Evolutionary conservation across 2,888 invertebrate species (phyloP).

Genomic region (Sphinx pinastri): DNA sequence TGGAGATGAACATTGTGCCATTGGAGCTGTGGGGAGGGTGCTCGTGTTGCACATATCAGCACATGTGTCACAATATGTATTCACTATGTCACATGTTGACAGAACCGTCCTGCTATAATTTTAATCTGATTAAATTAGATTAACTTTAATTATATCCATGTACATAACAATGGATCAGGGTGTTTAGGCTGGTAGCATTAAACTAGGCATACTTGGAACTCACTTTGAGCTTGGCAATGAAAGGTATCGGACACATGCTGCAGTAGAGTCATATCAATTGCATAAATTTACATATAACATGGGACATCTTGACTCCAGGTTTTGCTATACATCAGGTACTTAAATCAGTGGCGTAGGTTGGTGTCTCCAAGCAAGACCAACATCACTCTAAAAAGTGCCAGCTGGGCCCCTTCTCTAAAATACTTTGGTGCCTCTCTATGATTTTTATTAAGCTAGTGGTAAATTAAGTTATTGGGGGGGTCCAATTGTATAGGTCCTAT

Average conservation of each 20-base stretch:
- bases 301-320: neutral
- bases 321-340: neutral
- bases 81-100: constrained; percentile 53
- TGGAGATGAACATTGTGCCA: constrained; percentile 3
- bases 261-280: neutral
- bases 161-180: neutral
- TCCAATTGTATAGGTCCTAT: constrained; percentile 4
- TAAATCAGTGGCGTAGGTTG: neutral
- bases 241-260: neutral
- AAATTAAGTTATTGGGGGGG: neutral
- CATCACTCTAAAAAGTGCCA: no score
- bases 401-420: neutral
- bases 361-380: neutral
- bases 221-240: neutral
- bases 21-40: constrained; percentile 35
- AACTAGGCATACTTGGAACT: neutral
- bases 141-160: neutral
- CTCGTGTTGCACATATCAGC: constrained; percentile 67
- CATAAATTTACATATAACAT: neutral
- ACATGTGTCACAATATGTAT: constrained; percentile 55
- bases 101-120: constrained; percentile 75
- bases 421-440: neutral
- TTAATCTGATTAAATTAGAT: constrained; percentile 35
- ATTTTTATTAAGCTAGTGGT: neutral
- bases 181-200: constrained; percentile 4